Conservation (phyloP, 2,888 invertebrate species). For the Dicyrtoma fusca region DNA sequence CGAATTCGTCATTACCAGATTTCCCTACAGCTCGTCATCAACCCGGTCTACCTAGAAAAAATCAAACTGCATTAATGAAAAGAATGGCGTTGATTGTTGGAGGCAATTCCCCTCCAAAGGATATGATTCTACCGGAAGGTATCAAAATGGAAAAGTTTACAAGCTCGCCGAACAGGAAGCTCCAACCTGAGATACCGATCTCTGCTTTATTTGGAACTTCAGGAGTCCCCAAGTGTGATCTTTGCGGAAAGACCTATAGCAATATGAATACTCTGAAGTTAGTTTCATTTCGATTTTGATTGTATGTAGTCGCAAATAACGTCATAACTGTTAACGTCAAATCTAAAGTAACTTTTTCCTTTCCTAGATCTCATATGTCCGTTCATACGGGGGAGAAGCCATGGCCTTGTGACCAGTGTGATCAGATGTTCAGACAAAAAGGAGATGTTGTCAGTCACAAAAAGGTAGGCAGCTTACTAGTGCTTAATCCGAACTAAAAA, state of each 20-base stretch:
- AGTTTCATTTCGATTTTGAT: too few relatives aligned
- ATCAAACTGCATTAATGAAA: constrained; percentile 18
- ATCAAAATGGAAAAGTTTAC: not conserved
- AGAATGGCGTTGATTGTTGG: constrained; percentile 20
- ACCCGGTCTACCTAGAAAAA: not conserved
- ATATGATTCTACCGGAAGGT: not conserved
- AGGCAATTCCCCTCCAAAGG: constrained; percentile 1
- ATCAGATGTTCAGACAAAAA: constrained; percentile 25
- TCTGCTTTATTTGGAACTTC: not conserved
- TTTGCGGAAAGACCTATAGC: constrained; percentile 27
- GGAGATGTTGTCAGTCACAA: constrained; percentile 34
- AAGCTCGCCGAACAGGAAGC: not conserved
- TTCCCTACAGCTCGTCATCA: not conserved
- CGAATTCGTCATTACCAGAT: not conserved
- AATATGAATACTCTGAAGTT: constrained; percentile 23
- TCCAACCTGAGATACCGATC: not conserved
- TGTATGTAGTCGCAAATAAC: too few relatives aligned
- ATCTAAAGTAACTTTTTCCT: too few relatives aligned
- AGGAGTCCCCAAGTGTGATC: constrained; percentile 16
- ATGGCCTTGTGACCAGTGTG: constrained; percentile 32
- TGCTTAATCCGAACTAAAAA: too few relatives aligned
- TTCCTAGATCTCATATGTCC: constrained; percentile 3
- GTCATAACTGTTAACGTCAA: too few relatives aligned
- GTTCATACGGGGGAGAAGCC: constrained; percentile 34
- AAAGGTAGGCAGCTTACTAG: too few relatives aligned